Conservation (phyloP, 2,113 vertebrate genomes). For the Lepus europaeus region DNA sequence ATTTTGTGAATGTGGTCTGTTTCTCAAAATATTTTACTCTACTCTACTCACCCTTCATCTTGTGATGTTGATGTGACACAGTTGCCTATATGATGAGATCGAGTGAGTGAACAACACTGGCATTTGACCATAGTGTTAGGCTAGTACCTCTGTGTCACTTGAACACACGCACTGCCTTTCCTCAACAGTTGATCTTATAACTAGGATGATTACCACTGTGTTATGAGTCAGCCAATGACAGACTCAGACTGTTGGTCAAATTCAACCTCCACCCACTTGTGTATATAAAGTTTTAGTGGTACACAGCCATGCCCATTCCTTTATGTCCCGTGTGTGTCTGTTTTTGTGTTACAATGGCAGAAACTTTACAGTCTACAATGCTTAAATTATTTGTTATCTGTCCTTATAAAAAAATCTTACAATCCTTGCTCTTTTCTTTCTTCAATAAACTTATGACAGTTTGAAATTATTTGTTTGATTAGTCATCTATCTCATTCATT, state of each 20-base stretch:
- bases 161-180: too few species aligned
- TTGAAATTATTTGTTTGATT: background rate
- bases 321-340: background rate
- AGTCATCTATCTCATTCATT: background rate
- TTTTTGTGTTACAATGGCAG: background rate
- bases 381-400: background rate
- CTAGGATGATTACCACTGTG: too few species aligned
- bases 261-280: background rate
- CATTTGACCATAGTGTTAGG: too few species aligned
- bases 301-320: background rate
- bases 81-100: too few species aligned
- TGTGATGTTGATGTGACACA: too few species aligned
- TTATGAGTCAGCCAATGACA: background rate
- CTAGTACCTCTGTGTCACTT: too few species aligned
- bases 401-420: background rate
- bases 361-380: background rate
- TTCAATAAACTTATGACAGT: background rate
- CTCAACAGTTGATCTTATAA: too few species aligned
- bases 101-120: too few species aligned
- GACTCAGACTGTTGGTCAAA: background rate
- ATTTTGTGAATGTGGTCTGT: too few species aligned
- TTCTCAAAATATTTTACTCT: too few species aligned
- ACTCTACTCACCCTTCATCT: too few species aligned
- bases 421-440: background rate
- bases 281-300: background rate